Conservation (phyloP, 2,888 invertebrate species). For the Emmelina monodactyla region DNA sequence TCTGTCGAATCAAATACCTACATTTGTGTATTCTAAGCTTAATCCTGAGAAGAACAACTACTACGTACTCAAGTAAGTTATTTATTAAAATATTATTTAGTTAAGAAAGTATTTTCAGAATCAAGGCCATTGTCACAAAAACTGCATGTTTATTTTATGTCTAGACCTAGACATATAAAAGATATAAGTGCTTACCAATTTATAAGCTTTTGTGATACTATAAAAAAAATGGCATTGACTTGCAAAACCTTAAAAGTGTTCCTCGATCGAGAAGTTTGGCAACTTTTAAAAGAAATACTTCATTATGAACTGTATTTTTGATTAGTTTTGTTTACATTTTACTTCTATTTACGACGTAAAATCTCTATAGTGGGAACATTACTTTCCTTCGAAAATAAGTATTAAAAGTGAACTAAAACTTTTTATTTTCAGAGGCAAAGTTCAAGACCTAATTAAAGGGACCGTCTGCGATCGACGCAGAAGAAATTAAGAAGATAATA, state of each 20-base stretch:
- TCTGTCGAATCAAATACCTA: constrained; percentile 72
- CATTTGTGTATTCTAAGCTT: constrained; percentile 67
- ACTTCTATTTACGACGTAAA: background rate
- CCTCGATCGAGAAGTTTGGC: background rate
- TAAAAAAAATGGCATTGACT: too few relatives aligned
- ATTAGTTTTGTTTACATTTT: too few relatives aligned
- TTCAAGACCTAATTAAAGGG: constrained; percentile 25
- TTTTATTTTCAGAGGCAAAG: constrained; percentile 25
- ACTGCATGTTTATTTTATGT: too few relatives aligned
- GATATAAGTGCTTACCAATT: too few relatives aligned
- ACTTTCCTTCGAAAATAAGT: background rate
- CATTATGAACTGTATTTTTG: background rate
- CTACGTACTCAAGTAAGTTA: constrained; percentile 51
- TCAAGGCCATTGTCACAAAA: too few relatives aligned
- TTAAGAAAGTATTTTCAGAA: too few relatives aligned
- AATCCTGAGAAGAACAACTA: constrained; percentile 68
- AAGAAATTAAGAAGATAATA: too few relatives aligned
- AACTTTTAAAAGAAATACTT: background rate
- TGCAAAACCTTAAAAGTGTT: too few relatives aligned
- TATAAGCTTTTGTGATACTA: too few relatives aligned
- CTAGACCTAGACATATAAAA: too few relatives aligned
- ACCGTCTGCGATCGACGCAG: constrained; percentile 23
- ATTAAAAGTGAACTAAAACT: background rate
- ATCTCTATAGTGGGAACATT: background rate
- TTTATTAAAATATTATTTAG: too few relatives aligned